Evolutionary conservation across 1,140 invertebrate species (phyloP).

Genomic region (Apis mellifera): DNA sequence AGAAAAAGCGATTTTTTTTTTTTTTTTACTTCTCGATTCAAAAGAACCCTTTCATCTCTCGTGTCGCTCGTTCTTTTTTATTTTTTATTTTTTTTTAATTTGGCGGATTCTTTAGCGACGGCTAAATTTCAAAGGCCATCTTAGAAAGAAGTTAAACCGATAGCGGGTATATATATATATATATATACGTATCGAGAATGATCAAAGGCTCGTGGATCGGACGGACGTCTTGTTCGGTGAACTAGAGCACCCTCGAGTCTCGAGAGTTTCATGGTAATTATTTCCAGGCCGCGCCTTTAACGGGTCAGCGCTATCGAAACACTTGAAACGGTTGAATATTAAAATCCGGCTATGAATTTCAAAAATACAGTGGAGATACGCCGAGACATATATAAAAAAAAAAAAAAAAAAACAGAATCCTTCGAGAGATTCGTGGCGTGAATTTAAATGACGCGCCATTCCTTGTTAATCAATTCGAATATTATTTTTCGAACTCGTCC

Average conservation of each 20-base stretch:
- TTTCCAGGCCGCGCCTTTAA: constrained; percentile 10
- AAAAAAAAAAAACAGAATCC: not conserved
- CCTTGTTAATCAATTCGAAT: constrained; percentile 42
- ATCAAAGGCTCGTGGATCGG: not conserved
- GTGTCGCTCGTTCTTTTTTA: not conserved
- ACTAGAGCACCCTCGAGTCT: not conserved
- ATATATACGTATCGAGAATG: not conserved
- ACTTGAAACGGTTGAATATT: constrained; percentile 20
- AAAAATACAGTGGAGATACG: too few species aligned
- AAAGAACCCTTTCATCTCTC: not conserved
- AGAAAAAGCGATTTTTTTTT: too few species aligned
- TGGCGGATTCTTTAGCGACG: not conserved
- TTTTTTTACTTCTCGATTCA: not conserved
- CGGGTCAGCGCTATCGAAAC: constrained; percentile 10
- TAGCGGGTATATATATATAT: not conserved
- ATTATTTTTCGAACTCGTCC: constrained; percentile 40
- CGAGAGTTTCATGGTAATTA: constrained; percentile 4
- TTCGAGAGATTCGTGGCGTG: not conserved
- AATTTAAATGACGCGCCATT: constrained; percentile 10
- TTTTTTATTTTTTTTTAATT: not conserved
- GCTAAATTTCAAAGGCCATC: not conserved
- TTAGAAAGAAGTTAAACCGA: not conserved
- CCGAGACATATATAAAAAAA: not conserved
- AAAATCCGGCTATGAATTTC: not conserved
- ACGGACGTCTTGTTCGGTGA: not conserved